Conservation (phyloP, 2,113 vertebrate species). For the Ceyx melanurus region DNA sequence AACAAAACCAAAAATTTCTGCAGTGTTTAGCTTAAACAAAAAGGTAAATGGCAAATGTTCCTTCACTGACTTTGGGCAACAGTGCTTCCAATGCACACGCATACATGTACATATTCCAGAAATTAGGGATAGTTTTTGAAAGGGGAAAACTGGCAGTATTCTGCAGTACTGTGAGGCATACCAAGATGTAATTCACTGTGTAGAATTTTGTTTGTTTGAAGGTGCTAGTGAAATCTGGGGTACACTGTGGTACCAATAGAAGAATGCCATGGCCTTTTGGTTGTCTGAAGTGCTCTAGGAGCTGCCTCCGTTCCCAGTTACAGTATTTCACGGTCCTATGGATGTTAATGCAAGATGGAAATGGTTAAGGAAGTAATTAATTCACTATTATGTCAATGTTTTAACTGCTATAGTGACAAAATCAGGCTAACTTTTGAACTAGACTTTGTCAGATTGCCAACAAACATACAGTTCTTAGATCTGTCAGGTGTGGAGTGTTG, state of each 20-base stretch:
- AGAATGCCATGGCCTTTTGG: neutral
- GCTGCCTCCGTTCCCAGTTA: neutral
- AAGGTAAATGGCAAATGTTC: neutral
- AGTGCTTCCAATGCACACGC: fast-evolving
- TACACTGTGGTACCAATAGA: neutral
- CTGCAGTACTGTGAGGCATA: neutral
- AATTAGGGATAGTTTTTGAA: neutral
- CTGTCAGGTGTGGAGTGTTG: neutral
- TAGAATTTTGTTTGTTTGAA: neutral
- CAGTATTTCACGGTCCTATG: neutral
- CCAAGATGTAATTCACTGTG: neutral
- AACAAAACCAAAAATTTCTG: neutral
- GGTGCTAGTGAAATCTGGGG: neutral
- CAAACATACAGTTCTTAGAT: neutral
- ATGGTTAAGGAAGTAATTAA: neutral
- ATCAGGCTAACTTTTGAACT: neutral
- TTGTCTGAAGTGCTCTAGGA: neutral
- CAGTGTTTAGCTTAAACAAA: neutral
- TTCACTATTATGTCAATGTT: neutral
- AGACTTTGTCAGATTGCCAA: neutral
- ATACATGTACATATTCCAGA: neutral
- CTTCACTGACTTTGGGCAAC: neutral
- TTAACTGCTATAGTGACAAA: constrained; percentile 3
- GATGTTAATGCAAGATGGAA: neutral
- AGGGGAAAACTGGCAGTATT: neutral